A percentile compares a stretch with the other conserved stretches of the same genome.
Evolutionary conservation across 2,888 invertebrate genomes (phyloP).

Genomic region (Aspidiotus destructor): DNA sequence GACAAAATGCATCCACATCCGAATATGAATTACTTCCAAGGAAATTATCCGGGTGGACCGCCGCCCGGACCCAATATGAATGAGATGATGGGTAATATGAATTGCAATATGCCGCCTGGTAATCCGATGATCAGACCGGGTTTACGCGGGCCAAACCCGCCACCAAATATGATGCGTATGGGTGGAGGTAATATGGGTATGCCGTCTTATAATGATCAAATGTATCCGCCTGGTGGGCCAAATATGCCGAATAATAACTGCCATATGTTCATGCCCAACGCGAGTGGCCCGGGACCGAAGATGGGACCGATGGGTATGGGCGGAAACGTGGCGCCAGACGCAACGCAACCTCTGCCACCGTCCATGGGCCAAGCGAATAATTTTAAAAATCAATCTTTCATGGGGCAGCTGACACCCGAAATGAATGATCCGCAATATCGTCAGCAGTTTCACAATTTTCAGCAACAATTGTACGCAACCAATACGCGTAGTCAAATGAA

Average conservation of each 20-base stretch:
- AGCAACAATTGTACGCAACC: slow-evolving; percentile 87
- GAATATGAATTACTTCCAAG: slow-evolving; percentile 64
- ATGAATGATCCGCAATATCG: slow-evolving; percentile 87
- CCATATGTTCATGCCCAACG: slow-evolving; percentile 37
- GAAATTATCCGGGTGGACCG: slow-evolving; percentile 37
- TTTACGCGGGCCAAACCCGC: slow-evolving; percentile 28
- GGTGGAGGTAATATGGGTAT: slow-evolving; percentile 35
- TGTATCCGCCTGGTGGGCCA: slow-evolving; percentile 20
- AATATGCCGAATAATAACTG: slow-evolving; percentile 28
- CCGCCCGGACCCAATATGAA: slow-evolving; percentile 34
- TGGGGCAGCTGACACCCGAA: slow-evolving; percentile 75
- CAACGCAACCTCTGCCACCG: slow-evolving; percentile 65
- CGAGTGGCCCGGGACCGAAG: slow-evolving; percentile 43
- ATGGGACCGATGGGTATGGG: slow-evolving; percentile 43
- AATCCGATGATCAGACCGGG: slow-evolving; percentile 33
- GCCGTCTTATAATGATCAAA: slow-evolving; percentile 25
- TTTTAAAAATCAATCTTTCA: slow-evolving; percentile 61
- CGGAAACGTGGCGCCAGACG: slow-evolving; percentile 44
- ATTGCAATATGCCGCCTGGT: slow-evolving; percentile 23
- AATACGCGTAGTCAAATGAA: slow-evolving; percentile 51
- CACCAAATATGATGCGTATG: slow-evolving; percentile 31
- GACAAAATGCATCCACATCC: slow-evolving; percentile 61
- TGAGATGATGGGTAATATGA: slow-evolving; percentile 39
- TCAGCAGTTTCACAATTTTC: slow-evolving; percentile 91
- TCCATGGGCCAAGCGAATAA: slow-evolving; percentile 61